Base-by-base conservation (phyloP, 2,113 vertebrate genomes). In the Phasianus colchicus region DNA sequence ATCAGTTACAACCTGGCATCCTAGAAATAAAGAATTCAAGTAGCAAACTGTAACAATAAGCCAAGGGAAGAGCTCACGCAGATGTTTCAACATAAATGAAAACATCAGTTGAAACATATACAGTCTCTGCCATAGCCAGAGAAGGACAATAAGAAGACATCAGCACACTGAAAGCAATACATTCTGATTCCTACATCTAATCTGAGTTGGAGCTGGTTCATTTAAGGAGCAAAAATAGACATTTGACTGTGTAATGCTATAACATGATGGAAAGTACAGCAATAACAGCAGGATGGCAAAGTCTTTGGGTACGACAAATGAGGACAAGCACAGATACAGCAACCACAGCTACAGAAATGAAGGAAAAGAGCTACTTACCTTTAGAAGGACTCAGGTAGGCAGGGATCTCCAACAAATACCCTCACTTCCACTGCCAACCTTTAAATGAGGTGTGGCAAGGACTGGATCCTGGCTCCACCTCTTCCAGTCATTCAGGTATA, bases 21-120 rank as follows among this genome's bases (percentile, higher is more conserved):
- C 82, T 80, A 89, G 74, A 91, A 96, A 89, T 74, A 64, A 86
- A 86, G 47, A 47, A 32, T 86, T 88, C 32, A 81, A 90, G 66
- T 43, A 72, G 60, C 64, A 88, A 83, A 81, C 54, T 70, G 66
- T 52, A 76, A 65, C 7, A 18, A 73, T 47, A 83, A 91, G 60
- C 61, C 84, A 74, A 84, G 57, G n/a, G 50, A 86, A 93, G 34
- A 81, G 47, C 48, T 77, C 55, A 77, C 36, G 4, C 63, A 87
- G 81, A 80, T 92, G 83, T 81, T 86, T 69, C 86, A 88, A 63
- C 69, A 29, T 36, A 78, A 64, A 34, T 88, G 36, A 86, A 89
- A 74, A 81, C 38, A 22, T 72, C 30, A 40, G 19, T 50, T 86
- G 65, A 92, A 69, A 66, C 83, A 85, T 74, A 47, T 21, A 25